Conservation (phyloP, 2,888 invertebrate genomes). For the Sarcophaga carnaria region DNA sequence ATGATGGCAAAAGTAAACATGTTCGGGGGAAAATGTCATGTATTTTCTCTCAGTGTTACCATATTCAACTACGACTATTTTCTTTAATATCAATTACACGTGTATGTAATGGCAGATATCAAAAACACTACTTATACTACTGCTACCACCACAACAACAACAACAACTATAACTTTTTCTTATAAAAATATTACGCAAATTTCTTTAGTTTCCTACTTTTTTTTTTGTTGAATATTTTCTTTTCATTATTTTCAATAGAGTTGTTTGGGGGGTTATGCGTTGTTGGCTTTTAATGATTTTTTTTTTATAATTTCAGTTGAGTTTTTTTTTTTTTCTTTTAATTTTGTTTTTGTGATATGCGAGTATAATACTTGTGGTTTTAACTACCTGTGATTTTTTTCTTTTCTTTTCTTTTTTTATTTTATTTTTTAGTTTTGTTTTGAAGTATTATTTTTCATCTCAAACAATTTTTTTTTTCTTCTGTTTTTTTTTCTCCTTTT, state of each 20-base stretch:
- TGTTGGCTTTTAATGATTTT: constrained; percentile 36
- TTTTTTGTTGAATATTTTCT: constrained; percentile 15
- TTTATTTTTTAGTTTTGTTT: constrained; percentile 51
- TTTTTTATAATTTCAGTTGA: no score
- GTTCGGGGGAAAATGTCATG: no score
- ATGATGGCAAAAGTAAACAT: no score
- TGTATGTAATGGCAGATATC: background rate
- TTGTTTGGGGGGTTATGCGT: constrained; percentile 29
- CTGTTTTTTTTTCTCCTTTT: constrained; percentile 17
- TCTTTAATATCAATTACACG: constrained; percentile 5
- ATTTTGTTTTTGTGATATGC: background rate
- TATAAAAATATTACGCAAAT: constrained; percentile 52
- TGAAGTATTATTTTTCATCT: constrained; percentile 61
- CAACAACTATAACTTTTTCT: no score
- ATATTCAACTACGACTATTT: background rate
- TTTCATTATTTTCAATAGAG: constrained; percentile 42
- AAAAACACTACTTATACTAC: constrained; percentile 2
- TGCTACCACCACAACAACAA: background rate
- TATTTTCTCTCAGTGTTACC: constrained; percentile 25
- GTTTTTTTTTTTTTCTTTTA: background rate
- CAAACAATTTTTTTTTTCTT: constrained; percentile 44
- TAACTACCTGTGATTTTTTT: constrained; percentile 56
- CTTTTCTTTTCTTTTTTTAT: constrained; percentile 45
- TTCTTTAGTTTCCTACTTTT: constrained; percentile 27
- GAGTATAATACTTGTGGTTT: constrained; percentile 49